phyloP scores from a whole-genome alignment of 2,888 invertebrate species.

The Stomorhina lunata region DNA sequence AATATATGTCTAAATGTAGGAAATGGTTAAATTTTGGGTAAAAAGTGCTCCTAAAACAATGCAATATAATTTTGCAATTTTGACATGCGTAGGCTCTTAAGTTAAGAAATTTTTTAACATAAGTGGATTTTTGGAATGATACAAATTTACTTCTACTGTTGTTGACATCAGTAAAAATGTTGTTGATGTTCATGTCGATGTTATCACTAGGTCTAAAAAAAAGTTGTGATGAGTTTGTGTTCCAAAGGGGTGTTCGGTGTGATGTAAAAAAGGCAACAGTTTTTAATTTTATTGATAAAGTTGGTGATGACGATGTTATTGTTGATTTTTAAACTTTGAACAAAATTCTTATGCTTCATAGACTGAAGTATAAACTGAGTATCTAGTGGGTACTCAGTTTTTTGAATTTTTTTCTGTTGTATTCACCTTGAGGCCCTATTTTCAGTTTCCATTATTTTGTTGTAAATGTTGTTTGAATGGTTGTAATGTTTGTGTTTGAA shows the following conservation, averaged over 20 bases:
- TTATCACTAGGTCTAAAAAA: too few relatives aligned
- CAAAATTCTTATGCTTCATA: slow-evolving; percentile 42
- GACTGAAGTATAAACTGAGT: slow-evolving; percentile 11
- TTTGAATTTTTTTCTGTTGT: not conserved
- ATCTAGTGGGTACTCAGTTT: too few relatives aligned
- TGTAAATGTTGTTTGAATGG: slow-evolving; percentile 13
- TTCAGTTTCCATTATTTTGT: slow-evolving; percentile 46
- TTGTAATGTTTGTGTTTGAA: slow-evolving; percentile 25
- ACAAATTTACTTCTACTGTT: not conserved
- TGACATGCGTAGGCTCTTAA: slow-evolving; percentile 65
- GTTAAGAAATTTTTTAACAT: slow-evolving; percentile 55
- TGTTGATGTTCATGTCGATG: slow-evolving; percentile 48
- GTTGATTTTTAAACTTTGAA: slow-evolving; percentile 25
- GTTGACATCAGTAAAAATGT: slow-evolving; percentile 2
- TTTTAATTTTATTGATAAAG: slow-evolving; percentile 18
- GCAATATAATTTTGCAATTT: slow-evolving; percentile 54
- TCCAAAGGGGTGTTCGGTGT: slow-evolving; percentile 45
- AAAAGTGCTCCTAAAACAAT: slow-evolving; percentile 41
- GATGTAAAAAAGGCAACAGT: slow-evolving; percentile 57
- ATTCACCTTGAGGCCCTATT: slow-evolving; percentile 47
- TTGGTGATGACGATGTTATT: not conserved
- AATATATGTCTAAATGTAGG: not conserved
- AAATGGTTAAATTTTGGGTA: slow-evolving; percentile 29
- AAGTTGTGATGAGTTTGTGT: slow-evolving; percentile 13
- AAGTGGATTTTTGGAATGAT: slow-evolving; percentile 53